Conservation (phyloP, 2,888 invertebrate genomes). For the Baronia brevicornis region DNA sequence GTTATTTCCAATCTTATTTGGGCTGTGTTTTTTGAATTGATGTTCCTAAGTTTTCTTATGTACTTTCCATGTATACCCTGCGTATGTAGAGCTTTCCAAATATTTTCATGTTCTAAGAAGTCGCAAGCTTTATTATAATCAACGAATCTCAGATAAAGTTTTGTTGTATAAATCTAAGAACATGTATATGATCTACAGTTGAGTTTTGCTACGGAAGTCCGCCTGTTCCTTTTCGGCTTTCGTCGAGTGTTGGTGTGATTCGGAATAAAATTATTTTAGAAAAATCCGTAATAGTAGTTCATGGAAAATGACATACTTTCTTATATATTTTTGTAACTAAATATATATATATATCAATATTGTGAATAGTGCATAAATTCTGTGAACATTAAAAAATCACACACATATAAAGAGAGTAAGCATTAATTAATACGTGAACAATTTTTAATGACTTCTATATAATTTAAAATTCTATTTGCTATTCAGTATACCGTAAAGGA, state of each 20-base stretch:
- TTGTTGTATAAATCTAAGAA: too few species aligned
- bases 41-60: conserved; percentile 9
- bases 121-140: too few species aligned
- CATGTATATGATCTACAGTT: too few species aligned
- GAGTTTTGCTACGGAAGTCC: too few species aligned
- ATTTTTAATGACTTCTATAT: conserved; percentile 28
- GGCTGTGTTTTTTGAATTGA: conserved; percentile 10
- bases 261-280: too few species aligned
- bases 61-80: conserved; percentile 5
- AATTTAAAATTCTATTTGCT: conserved; percentile 58
- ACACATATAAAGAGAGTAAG: conserved; percentile 19
- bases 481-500: conserved; percentile 49
- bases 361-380: conserved; percentile 7
- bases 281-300: too few species aligned
- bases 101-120: too few species aligned
- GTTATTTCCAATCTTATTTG: conserved; percentile 13
- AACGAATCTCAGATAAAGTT: too few species aligned
- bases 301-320: conserved; percentile 36
- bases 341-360: conserved; percentile 19
- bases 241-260: too few species aligned
- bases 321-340: conserved; percentile 15
- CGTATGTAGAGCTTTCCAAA: too few species aligned
- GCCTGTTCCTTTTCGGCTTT: too few species aligned
- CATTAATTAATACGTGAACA: conserved; percentile 1
- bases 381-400: conserved; percentile 18